Evolutionary conservation across 2,113 vertebrate genomes (phyloP).

Genomic region (Mastomys coucha): DNA sequence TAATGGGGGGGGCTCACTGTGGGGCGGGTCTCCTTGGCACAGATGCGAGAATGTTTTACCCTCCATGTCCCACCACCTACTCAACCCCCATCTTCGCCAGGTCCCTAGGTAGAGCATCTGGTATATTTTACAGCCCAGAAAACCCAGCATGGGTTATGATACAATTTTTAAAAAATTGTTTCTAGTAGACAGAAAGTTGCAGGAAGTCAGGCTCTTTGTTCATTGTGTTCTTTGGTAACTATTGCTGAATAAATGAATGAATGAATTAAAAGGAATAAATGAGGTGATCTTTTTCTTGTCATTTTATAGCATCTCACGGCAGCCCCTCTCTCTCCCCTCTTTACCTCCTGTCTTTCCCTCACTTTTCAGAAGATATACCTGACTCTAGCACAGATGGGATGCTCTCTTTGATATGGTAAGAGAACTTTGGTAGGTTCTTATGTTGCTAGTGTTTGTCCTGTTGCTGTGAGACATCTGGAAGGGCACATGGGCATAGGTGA

Average conservation of each 20-base stretch:
- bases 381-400: neutral
- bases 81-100: neutral
- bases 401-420: fast-evolving
- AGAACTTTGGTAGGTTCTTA: neutral
- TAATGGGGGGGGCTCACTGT: too few species aligned
- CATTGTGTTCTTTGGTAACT: neutral
- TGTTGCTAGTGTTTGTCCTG: neutral
- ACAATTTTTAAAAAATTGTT: neutral
- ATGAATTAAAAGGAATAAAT: neutral
- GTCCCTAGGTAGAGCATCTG: neutral
- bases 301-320: neutral
- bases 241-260: neutral
- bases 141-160: neutral
- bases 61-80: neutral
- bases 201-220: neutral
- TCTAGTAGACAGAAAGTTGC: neutral
- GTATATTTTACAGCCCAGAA: neutral
- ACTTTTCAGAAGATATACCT: neutral
- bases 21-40: neutral
- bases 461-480: neutral
- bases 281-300: neutral
- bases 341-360: neutral
- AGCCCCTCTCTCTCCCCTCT: too few species aligned
- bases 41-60: fast-evolving
- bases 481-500: neutral